Conservation (phyloP, 2,888 invertebrate genomes). For the Leistus spinibarbis region DNA sequence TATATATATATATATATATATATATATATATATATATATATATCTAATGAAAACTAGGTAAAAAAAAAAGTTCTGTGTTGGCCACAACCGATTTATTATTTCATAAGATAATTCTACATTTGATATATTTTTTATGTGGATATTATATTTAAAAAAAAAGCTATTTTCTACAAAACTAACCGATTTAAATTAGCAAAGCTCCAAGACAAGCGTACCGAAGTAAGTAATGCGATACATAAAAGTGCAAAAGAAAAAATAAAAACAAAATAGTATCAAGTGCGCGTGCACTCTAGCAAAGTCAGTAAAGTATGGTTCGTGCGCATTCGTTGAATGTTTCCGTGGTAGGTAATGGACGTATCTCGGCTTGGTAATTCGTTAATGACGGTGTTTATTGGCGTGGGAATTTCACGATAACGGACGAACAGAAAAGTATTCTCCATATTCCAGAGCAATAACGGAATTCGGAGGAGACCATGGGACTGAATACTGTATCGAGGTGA, state of each 20-base stretch:
- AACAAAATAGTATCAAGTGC: neutral
- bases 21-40: no score
- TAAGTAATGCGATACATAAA: neutral
- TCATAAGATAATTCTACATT: no score
- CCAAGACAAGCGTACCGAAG: neutral
- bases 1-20: no score
- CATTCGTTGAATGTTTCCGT: neutral
- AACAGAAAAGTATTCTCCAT: neutral
- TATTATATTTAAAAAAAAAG: no score
- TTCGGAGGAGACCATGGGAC: neutral
- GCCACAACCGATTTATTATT: no score
- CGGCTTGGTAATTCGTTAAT: conserved; percentile 2
- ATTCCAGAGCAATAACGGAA: neutral
- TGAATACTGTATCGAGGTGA: neutral
- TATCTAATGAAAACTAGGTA: no score
- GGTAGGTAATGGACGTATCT: neutral
- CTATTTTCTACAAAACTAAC: no score
- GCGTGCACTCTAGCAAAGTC: neutral
- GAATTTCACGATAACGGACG: conserved; percentile 14
- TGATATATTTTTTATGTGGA: no score
- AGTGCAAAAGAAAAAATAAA: neutral
- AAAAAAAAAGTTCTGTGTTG: no score
- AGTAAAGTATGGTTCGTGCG: neutral
- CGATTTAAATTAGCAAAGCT: no score
- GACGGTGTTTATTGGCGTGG: conserved; percentile 10